Percentiles rank a stretch among this genome's conserved stretches.
These are phyloP conservation scores for Maconellicoccus hirsutus DNA, from an alignment of 1,140 invertebrate species.

Conservation along the genomic window DNA sequence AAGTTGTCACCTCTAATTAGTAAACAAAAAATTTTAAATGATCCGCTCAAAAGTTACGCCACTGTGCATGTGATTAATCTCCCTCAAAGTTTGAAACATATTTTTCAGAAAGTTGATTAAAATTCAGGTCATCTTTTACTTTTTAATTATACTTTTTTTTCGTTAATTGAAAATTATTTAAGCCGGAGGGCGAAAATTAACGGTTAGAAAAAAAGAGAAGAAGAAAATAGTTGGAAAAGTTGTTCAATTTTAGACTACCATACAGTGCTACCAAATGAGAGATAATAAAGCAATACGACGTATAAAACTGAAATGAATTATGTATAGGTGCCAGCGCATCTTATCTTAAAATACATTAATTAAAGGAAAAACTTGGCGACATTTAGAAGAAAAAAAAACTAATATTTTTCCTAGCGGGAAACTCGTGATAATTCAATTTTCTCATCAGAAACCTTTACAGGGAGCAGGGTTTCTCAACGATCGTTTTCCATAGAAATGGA, in stretches of 20 bases:
- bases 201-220: constrained; percentile 13
- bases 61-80: constrained; percentile 12
- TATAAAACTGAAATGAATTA: constrained; percentile 20
- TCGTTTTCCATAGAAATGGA: not conserved
- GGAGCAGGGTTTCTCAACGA: constrained; percentile 8
- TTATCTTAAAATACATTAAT: constrained; percentile 21
- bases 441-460: constrained; percentile 16
- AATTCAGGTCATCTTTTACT: constrained; percentile 22
- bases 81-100: constrained; percentile 1
- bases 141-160: constrained; percentile 20
- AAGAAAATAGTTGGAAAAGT: constrained; percentile 16
- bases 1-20: too few relatives aligned
- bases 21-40: too few relatives aligned
- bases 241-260: constrained; percentile 20
- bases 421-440: constrained; percentile 21
- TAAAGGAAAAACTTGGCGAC: constrained; percentile 22
- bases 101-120: constrained; percentile 19
- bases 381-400: constrained; percentile 17
- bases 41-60: not conserved
- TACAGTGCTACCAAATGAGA: constrained; percentile 18
- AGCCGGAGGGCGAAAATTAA: constrained; percentile 17
- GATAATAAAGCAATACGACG: constrained; percentile 21
- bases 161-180: constrained; percentile 23
- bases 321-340: constrained; percentile 20
- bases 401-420: constrained; percentile 21